phyloP scores from a whole-genome alignment of 2,797 vertebrate genomes.

The Poecile montanus region DNA sequence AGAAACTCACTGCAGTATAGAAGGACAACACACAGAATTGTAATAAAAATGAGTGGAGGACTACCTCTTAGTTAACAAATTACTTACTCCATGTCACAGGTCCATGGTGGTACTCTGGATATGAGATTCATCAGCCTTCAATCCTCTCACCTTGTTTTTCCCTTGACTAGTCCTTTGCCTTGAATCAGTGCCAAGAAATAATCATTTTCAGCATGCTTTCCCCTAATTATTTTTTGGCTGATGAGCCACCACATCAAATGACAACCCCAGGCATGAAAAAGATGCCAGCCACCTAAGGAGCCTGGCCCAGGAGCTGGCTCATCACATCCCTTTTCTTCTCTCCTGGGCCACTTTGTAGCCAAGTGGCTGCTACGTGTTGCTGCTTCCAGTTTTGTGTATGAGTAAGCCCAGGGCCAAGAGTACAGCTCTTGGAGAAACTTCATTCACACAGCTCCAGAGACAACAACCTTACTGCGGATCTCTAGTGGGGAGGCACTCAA shows the following conservation, averaged over 20 bases:
- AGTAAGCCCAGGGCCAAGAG: background rate
- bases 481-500: background rate
- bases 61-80: background rate
- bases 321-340: fast-evolving
- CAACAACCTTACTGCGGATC: background rate
- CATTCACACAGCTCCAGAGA: background rate
- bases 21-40: background rate
- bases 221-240: background rate
- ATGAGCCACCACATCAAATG: background rate
- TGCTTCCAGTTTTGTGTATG: fast-evolving
- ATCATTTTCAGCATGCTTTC: background rate
- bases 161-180: background rate
- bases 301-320: background rate
- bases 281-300: background rate
- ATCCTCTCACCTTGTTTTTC: background rate
- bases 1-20: background rate
- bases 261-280: background rate
- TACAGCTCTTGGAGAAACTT: background rate
- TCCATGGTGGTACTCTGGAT: background rate
- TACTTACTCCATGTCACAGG: background rate
- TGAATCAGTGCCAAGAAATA: background rate
- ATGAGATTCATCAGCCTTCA: background rate
- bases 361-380: background rate
- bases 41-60: background rate
- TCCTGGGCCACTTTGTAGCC: background rate